phyloP scores from a whole-genome alignment of 2,888 invertebrate species.

The Nebria salina region DNA sequence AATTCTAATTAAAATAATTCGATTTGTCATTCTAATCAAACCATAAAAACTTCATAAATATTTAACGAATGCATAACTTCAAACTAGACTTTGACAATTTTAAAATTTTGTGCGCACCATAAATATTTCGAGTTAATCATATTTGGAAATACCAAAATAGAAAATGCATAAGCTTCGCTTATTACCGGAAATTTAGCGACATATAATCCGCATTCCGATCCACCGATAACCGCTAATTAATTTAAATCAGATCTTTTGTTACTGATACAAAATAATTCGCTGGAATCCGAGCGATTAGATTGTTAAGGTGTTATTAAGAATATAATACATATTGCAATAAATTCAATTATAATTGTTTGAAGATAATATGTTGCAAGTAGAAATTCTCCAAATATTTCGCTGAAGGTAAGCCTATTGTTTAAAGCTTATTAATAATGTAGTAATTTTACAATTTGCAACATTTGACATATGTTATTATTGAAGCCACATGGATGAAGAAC shows the following conservation, averaged over 20 bases:
- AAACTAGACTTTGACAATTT: no score
- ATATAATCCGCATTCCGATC: background rate
- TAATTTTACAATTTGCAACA: background rate
- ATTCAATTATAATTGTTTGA: background rate
- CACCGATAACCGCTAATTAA: background rate
- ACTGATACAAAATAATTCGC: background rate
- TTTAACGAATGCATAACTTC: background rate
- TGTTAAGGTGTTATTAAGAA: no score
- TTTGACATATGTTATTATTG: constrained; percentile 14
- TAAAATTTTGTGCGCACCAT: no score
- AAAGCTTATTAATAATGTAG: constrained; percentile 6
- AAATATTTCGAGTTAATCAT: background rate
- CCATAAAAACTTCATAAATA: background rate
- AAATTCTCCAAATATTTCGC: constrained; percentile 14
- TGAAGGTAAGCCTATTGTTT: constrained; percentile 12
- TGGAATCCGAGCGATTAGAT: background rate
- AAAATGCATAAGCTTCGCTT: background rate
- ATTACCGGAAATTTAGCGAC: background rate
- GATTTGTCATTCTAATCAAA: background rate
- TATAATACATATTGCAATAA: background rate
- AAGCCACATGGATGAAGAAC: background rate
- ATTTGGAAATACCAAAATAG: background rate
- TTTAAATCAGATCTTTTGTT: background rate
- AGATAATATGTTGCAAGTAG: background rate
- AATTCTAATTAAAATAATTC: background rate